Evolutionary conservation across 2,797 vertebrate genomes (phyloP).

Genomic region (Coluber constrictor): DNA sequence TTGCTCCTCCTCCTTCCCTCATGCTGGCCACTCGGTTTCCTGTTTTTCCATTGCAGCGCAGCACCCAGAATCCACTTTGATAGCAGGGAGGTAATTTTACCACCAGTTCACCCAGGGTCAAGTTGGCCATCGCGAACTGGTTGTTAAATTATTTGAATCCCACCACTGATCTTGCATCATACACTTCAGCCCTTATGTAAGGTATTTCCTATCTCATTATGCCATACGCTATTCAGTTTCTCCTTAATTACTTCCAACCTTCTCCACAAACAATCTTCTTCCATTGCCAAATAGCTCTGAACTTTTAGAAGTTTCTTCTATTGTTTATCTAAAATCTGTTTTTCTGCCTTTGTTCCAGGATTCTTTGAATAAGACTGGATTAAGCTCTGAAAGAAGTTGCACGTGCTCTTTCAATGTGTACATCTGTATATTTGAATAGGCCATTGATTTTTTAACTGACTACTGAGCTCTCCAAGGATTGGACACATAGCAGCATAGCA

Average conservation of each 20-base stretch:
- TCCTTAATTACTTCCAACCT: background rate
- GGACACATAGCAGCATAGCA: background rate
- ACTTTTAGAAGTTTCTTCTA: background rate
- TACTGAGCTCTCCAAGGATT: background rate
- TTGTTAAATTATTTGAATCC: too few species aligned
- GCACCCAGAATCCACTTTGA: too few species aligned
- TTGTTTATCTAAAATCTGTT: background rate
- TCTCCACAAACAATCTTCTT: background rate
- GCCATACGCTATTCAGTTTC: background rate
- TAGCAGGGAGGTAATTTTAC: too few species aligned
- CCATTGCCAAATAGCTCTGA: background rate
- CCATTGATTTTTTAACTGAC: background rate
- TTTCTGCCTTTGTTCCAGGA: background rate
- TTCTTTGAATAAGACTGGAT: background rate
- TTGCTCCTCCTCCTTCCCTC: too few species aligned
- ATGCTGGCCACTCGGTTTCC: too few species aligned
- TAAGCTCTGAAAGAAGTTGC: background rate
- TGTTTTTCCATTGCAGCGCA: too few species aligned
- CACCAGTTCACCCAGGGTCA: too few species aligned
- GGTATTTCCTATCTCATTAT: background rate
- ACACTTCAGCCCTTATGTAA: background rate
- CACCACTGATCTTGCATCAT: background rate
- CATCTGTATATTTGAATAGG: background rate
- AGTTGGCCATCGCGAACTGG: accelerated
- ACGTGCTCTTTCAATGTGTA: background rate